A percentile compares a stretch with the other conserved stretches of the same genome.
Evolutionary conservation across 2,113 vertebrate genomes (phyloP).

Genomic region (Xenus cinereus): DNA sequence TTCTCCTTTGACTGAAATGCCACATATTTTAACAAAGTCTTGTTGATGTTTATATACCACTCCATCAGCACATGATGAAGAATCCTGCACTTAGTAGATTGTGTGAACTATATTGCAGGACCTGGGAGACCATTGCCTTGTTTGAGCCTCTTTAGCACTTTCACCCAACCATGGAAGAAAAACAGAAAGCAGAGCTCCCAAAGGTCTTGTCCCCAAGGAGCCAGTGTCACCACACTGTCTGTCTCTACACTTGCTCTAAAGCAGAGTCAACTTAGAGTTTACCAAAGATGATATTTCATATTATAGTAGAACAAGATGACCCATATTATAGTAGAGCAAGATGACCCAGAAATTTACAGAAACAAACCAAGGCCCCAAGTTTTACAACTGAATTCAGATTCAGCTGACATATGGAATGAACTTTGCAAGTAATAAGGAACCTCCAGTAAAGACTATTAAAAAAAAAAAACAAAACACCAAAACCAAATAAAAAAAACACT

Average conservation of each 20-base stretch:
- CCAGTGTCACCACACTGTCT: background rate
- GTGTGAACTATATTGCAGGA: background rate
- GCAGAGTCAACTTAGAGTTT: background rate
- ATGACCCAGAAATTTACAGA: background rate
- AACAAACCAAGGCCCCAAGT: background rate
- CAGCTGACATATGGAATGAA: background rate
- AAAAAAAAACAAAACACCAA: background rate
- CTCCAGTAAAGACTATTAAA: background rate
- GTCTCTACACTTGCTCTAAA: background rate
- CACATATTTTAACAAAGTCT: background rate
- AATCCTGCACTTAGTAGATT: background rate
- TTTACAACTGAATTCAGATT: background rate
- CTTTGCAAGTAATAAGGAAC: background rate
- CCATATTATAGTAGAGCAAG: background rate
- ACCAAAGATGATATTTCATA: background rate
- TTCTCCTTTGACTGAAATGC: background rate
- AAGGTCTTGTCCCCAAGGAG: background rate
- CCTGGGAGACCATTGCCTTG: background rate
- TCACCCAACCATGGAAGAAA: background rate
- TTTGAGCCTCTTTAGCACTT: background rate
- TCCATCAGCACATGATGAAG: background rate
- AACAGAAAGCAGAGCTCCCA: background rate
- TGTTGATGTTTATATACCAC: background rate
- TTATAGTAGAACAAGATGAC: background rate
- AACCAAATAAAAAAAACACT: background rate